These are phyloP conservation scores for Allacma fusca DNA, from an alignment of 2,888 invertebrate species.

Conservation along the genomic window DNA sequence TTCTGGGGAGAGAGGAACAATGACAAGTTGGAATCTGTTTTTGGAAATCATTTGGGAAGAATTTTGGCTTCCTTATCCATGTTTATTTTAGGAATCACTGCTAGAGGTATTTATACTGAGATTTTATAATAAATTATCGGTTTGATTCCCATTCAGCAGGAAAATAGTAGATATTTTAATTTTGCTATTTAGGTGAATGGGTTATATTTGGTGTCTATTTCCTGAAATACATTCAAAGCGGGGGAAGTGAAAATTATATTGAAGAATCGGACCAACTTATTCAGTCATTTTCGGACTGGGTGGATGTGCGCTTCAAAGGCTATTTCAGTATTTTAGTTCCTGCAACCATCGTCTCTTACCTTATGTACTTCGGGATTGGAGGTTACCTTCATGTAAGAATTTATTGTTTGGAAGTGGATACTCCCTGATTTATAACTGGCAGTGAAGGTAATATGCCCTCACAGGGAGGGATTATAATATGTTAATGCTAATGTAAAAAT, in stretches of 20 bases:
- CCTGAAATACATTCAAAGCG: slow-evolving; percentile 68
- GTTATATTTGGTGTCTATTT: slow-evolving; percentile 72
- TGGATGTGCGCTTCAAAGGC: slow-evolving; percentile 53
- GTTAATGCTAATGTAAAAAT: no score
- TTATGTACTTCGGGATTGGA: slow-evolving; percentile 72
- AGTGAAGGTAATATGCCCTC: no score
- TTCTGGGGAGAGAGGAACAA: slow-evolving; percentile 71
- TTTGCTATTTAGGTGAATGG: slow-evolving; percentile 72
- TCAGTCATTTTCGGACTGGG: slow-evolving; percentile 53
- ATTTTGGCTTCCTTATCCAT: slow-evolving; percentile 71
- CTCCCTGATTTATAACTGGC: no score
- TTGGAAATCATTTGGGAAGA: slow-evolving; percentile 68
- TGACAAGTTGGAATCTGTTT: slow-evolving; percentile 68
- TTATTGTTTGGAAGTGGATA: no score
- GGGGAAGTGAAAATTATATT: slow-evolving; percentile 52
- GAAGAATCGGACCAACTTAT: slow-evolving; percentile 57
- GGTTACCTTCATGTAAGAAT: slow-evolving; percentile 77
- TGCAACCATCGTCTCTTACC: slow-evolving; percentile 69
- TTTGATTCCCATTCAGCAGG: no score
- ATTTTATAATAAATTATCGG: no score
- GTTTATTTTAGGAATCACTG: slow-evolving; percentile 71
- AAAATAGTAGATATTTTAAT: slow-evolving; percentile 25
- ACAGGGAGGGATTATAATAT: no score
- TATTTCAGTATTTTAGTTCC: slow-evolving; percentile 64
- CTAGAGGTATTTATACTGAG: slow-evolving; percentile 70